phyloP scores from a whole-genome alignment of 2,888 invertebrate genomes.

The Chloromyia formosa region DNA sequence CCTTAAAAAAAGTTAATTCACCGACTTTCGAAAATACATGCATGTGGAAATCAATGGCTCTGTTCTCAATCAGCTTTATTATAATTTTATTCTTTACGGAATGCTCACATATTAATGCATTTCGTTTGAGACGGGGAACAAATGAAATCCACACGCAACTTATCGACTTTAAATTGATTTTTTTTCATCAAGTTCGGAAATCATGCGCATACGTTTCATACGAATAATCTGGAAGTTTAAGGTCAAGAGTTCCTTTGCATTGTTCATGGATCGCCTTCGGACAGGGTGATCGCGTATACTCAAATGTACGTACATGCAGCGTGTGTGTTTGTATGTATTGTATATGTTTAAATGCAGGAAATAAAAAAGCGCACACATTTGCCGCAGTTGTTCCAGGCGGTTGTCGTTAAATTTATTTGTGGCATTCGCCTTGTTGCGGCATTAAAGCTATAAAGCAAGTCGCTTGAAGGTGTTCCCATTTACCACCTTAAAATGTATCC shows the following conservation, averaged over 20 bases:
- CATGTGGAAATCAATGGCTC: not conserved
- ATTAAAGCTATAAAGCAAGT: not conserved
- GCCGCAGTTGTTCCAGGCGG: constrained; percentile 10
- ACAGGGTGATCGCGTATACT: not conserved
- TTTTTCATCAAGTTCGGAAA: constrained; percentile 29
- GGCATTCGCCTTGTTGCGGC: constrained; percentile 27
- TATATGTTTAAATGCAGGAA: constrained; percentile 4
- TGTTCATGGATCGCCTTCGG: constrained; percentile 28
- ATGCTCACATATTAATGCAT: constrained; percentile 33
- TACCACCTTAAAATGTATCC: constrained; percentile 32
- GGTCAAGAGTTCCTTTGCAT: constrained; percentile 44
- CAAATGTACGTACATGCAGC: constrained; percentile 23
- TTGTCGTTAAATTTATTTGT: constrained; percentile 29
- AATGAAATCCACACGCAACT: constrained; percentile 44
- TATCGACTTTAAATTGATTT: constrained; percentile 41
- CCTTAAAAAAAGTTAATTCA: constrained; percentile 5
- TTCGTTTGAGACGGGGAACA: constrained; percentile 21
- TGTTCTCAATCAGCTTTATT: constrained; percentile 30
- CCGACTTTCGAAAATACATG: constrained; percentile 2
- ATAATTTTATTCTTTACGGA: constrained; percentile 38
- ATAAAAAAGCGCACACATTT: not conserved
- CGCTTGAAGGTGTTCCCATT: constrained; percentile 28
- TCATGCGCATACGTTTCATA: constrained; percentile 42
- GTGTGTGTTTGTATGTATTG: constrained; percentile 18
- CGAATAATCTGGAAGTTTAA: constrained; percentile 38